Percentiles rank a stretch among this genome's conserved stretches.
These are phyloP conservation scores for Pipistrellus kuhlii DNA, from an alignment of 2,797 vertebrate species.

Conservation along the genomic window DNA sequence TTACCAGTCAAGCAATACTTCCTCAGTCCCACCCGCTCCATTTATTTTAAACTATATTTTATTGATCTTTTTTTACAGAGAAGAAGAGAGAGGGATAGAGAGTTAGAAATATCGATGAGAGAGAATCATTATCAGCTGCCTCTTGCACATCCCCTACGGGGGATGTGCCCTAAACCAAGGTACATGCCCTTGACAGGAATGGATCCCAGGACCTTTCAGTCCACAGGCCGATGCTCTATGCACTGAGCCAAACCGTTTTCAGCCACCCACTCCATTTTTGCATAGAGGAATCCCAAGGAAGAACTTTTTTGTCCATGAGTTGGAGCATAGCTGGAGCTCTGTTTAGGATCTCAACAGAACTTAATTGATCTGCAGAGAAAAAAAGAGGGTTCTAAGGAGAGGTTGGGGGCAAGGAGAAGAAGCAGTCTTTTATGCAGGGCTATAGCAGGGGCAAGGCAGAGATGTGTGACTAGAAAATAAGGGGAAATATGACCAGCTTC, in stretches of 20 bases:
- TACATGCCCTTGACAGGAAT: too few relatives aligned
- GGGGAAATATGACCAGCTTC: not conserved
- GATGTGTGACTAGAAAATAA: too few relatives aligned
- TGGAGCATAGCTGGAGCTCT: not conserved
- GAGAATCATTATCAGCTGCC: too few relatives aligned
- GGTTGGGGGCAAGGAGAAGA: fast-evolving
- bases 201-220: too few relatives aligned
- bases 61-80: too few relatives aligned
- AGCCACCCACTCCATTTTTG: not conserved
- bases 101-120: too few relatives aligned
- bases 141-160: too few relatives aligned
- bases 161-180: too few relatives aligned
- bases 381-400: not conserved
- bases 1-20: not conserved
- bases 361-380: not conserved
- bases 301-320: not conserved
- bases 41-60: too few relatives aligned
- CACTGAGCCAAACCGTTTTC: too few relatives aligned
- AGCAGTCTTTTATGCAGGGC: fast-evolving
- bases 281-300: not conserved
- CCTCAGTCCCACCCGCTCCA: not conserved
- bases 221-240: too few relatives aligned
- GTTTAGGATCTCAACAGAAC: not conserved
- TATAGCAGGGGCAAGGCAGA: not conserved
- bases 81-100: too few relatives aligned